Evolutionary conservation across 2,113 vertebrate genomes (phyloP), one percentile per base, ranked within the genome.

Genomic region (Macaca mulatta): DNA sequence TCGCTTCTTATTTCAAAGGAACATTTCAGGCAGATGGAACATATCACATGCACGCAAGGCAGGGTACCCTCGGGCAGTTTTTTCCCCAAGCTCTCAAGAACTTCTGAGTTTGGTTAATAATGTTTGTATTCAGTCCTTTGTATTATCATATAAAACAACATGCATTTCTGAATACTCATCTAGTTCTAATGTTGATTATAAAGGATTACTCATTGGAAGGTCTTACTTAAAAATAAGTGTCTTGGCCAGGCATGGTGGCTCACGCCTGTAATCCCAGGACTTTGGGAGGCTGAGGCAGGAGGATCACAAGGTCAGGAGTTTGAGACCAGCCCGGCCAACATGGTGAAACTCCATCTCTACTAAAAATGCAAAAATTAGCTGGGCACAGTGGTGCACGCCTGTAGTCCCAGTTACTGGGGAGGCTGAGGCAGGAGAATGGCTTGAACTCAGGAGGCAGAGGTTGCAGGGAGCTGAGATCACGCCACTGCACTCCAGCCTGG

Each of bases 181-280:
- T 11, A 45, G 30, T 35, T 48, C 83, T 38, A 50, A 55, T 10
- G 40, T 10, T 45, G 67, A 45, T 38, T 43, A 38, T 64, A 57
- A 61, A 82, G 43, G 50, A 52, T 48, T 23, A 22, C 16, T 83
- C 50, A 14, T 8, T 14, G 45, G 77, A 95, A 93, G 32, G 18
- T 94, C 89, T 78, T 17, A n/a, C 30, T 83, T 80, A 69, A 57
- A 94, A 85, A 72, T 30, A 79, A 84, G 5, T 55, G 52, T 55
- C 18, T 55, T 55, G 52, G 5, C 52, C 6, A 2, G 52, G 52
- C 18, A 55, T 55, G 18, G 18, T 20, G 18, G 17, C 52, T 55
- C 52, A 55, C 0, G 2, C 52, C 52, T 55, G 52, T 55, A 55
- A 55, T 55, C 52, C 18, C 18, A 55, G 52, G 18, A 55, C 6